Evolutionary conservation across 2,113 vertebrate species (phyloP).

Genomic region (Saguinus imperator): DNA sequence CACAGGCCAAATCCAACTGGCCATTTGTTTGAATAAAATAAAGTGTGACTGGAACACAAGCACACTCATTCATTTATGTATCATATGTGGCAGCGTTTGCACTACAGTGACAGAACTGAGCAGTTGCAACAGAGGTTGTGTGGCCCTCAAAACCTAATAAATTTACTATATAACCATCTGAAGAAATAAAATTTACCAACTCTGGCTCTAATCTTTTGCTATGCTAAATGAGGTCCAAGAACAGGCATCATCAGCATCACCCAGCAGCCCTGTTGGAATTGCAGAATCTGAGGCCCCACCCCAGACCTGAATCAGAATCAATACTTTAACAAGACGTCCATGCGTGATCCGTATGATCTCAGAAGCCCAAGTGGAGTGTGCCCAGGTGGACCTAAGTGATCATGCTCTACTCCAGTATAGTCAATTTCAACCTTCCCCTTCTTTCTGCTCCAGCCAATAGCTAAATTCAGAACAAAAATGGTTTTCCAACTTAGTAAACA

Average conservation of each 20-base stretch:
- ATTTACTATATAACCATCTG: not conserved
- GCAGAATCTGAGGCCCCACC: not conserved
- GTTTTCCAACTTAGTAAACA: not conserved
- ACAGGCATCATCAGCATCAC: not conserved
- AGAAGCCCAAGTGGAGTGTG: not conserved
- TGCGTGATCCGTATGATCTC: fast-evolving
- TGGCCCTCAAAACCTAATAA: not conserved
- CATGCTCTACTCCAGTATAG: not conserved
- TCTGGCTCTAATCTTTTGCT: not conserved
- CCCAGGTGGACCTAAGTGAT: fast-evolving
- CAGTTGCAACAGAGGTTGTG: not conserved
- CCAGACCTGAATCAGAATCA: not conserved
- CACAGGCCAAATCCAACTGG: not conserved
- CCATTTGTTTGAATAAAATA: not conserved
- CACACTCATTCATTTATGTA: not conserved
- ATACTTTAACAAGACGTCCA: not conserved
- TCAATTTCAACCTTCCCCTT: not conserved
- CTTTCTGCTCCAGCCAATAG: not conserved
- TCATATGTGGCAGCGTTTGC: not conserved
- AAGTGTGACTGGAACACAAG: not conserved
- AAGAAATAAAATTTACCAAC: not conserved
- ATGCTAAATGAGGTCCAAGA: not conserved
- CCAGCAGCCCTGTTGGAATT: not conserved
- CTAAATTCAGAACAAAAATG: not conserved
- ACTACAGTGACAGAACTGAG: not conserved